Conservation (phyloP, 2,113 vertebrate species). For the Paracanthobrama guichenoti region DNA sequence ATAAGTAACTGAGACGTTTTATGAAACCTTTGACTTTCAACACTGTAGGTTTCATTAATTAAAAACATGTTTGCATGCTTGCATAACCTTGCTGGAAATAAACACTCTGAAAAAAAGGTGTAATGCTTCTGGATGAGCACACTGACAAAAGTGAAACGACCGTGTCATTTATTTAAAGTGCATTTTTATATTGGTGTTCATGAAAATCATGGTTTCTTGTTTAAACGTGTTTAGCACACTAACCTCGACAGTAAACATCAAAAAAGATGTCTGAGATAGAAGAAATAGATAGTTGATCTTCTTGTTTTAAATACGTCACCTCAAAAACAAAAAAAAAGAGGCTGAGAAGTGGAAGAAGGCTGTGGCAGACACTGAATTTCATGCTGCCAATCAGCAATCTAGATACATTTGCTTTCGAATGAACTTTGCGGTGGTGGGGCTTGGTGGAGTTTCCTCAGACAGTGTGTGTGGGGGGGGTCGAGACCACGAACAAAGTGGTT, state of each 20-base stretch:
- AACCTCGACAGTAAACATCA: neutral
- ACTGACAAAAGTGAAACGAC: neutral
- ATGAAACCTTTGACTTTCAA: neutral
- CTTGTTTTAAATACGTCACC: neutral
- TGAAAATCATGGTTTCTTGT: neutral
- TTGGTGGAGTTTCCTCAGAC: conserved; percentile 48
- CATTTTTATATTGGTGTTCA: neutral
- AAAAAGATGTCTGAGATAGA: neutral
- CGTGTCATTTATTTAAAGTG: neutral
- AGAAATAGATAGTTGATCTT: neutral
- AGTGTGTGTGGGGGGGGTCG: conserved; percentile 55
- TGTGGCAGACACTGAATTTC: neutral
- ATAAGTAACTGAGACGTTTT: neutral
- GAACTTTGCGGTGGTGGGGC: conserved; percentile 34
- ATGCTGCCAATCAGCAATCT: conserved; percentile 17
- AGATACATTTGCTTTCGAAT: conserved; percentile 20
- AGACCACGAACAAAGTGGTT: conserved; percentile 61
- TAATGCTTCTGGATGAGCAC: too few relatives aligned
- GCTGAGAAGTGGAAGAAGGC: neutral
- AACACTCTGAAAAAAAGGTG: neutral
- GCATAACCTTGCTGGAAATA: neutral
- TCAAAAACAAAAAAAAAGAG: neutral
- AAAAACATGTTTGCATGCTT: neutral
- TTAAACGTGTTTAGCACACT: neutral
- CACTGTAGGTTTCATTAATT: neutral